Evolutionary conservation across 2,888 invertebrate species (phyloP), one percentile per base, ranked within the genome.

Genomic region (Syrista parreyssii): DNA sequence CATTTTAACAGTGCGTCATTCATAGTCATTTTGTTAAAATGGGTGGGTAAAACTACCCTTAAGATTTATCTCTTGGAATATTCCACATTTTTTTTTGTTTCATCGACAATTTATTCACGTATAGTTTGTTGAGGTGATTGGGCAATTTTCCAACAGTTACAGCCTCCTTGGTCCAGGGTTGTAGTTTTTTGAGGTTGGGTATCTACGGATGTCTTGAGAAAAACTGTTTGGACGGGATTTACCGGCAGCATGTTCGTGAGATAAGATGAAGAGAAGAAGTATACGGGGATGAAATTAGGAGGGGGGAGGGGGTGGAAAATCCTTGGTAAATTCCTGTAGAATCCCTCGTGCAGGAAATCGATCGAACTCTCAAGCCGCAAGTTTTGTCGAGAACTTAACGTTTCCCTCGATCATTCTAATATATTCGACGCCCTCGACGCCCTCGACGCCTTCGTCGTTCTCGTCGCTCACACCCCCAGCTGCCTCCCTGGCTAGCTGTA

Each of bases 341-440:
- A 55, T 55, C 23, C 4, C 23, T 55, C 23, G 4, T 55, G 23
- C 55, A 55, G 55, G 55, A 55, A 55, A 55, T 55, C 55, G 55
- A 55, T 55, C 55, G 55, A 55, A 55, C 55, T 55, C 55, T 55
- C 55, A 9, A 55, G 55, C 55, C 55, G 55, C 55, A 55, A 55
- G 23, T 55, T 55, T 55, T 15, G 55, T 55, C 55, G 71, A 71
- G 32, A 71, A 71, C 71, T 31, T 31, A 71, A 33, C 71, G 71
- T 78, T 80, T 83, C 78, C 76, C 78, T 78, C 79, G 82, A 84
- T 83, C 81, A 78, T 76, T 79, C 73, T 86, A 85, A 85, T 84
- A 83, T 84, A 85, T 85, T 86, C 85, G 83, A 82, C 81, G 79
- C 80, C 76, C 83, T 78, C 78, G 80, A 79, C 82, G 79, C 79